Evolutionary conservation across 2,888 invertebrate species (phyloP).

Genomic region (Eupeodes latifasciatus): DNA sequence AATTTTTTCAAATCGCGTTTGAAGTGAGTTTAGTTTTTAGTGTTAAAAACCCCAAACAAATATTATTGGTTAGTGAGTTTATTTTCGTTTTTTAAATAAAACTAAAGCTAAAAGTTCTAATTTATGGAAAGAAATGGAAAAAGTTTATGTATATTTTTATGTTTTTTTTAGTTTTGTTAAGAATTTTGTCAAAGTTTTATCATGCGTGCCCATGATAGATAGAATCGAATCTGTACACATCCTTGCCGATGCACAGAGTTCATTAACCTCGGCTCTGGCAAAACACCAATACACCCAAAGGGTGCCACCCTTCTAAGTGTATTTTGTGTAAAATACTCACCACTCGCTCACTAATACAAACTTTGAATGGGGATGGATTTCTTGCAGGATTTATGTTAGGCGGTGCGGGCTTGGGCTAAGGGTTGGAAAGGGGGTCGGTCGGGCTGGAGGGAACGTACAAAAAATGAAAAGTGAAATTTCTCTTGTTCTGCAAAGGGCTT

Average conservation of each 20-base stretch:
- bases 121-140: background rate
- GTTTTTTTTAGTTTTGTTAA: background rate
- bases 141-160: slow-evolving; percentile 19
- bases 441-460: slow-evolving; percentile 74
- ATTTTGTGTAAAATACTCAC: slow-evolving; percentile 46
- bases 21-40: slow-evolving; percentile 77
- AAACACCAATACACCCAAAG: slow-evolving; percentile 40
- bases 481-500: slow-evolving; percentile 76
- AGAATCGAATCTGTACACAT: slow-evolving; percentile 71
- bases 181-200: slow-evolving; percentile 20
- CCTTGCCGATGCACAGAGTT: slow-evolving; percentile 68
- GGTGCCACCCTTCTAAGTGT: slow-evolving; percentile 57
- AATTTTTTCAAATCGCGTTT: slow-evolving; percentile 83
- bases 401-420: background rate
- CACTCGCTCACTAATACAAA: slow-evolving; percentile 22
- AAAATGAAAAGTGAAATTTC: slow-evolving; percentile 84
- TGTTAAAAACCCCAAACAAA: slow-evolving; percentile 38
- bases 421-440: background rate
- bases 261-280: slow-evolving; percentile 68
- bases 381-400: slow-evolving; percentile 54
- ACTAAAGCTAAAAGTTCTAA: slow-evolving; percentile 14
- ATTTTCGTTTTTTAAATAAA: no score
- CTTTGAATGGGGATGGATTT: slow-evolving; percentile 54
- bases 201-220: slow-evolving; percentile 54
- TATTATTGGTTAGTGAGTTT: slow-evolving; percentile 59